A percentile compares a stretch with the other conserved stretches of the same genome.
These are phyloP conservation scores for Drosophila yooni DNA, from an alignment of 2,888 invertebrate species.

Conservation along the genomic window DNA sequence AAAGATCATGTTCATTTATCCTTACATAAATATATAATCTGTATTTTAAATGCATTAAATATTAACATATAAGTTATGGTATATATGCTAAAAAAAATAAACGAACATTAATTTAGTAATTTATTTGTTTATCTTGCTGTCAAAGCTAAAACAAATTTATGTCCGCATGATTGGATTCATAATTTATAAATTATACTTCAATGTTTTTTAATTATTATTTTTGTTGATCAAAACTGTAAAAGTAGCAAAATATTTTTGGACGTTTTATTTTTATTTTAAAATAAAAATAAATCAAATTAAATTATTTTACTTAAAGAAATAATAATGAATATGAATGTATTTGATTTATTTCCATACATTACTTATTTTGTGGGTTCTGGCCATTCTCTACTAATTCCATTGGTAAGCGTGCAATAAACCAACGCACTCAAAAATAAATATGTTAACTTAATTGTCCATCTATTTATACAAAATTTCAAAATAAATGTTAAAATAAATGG, in stretches of 20 bases:
- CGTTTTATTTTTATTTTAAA: not conserved
- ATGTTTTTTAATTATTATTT: not conserved
- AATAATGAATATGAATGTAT: not conserved
- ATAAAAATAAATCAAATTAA: not conserved
- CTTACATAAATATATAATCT: not conserved
- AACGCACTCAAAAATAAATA: not conserved
- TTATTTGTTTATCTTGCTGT: not conserved
- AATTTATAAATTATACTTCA: not conserved
- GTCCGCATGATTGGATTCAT: not conserved
- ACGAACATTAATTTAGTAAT: not conserved
- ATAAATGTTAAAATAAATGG: not conserved
- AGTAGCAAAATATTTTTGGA: not conserved
- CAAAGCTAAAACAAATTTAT: not conserved
- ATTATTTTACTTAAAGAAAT: not conserved
- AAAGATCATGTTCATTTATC: not conserved
- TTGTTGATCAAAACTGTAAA: not conserved
- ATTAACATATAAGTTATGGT: not conserved
- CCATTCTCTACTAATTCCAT: not conserved
- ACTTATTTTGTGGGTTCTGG: not conserved
- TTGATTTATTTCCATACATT: not conserved
- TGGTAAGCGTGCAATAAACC: not conserved
- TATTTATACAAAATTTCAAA: not conserved
- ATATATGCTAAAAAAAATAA: not conserved
- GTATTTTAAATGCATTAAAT: not conserved
- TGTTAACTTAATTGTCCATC: not conserved